Evolutionary conservation across 35 echinoderm and acorn worm species (phyloP), one percentile per base, ranked within the genome.

Genomic region (Hemicentrotus pulcherrimus): DNA sequence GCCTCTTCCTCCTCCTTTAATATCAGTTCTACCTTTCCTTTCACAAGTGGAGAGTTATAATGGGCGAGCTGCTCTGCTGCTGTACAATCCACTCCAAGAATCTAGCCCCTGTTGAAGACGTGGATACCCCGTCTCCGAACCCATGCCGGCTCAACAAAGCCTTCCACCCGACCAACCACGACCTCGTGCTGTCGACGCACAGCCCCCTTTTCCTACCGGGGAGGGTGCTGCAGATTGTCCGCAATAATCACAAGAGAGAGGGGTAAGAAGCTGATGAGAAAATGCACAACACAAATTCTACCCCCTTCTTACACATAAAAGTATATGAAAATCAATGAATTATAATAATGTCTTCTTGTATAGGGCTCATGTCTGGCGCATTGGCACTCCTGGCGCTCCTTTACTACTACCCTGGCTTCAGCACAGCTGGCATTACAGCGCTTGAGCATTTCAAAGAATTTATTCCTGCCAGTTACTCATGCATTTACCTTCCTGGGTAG

Each of bases 191-290:
- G 15, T 96, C 86, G 60, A 96, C 94, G 31, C 97, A 98, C 88
- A 95, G 61, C 46, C 97, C 97, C 15, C 95, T 99, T 18, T 99
- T 95, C 86, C 97, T 95, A 95, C 98, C 98, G 1, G 98, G 98
- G 11, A 97, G 96, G 92, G 97, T 99, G 48, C 65, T 99, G 31
- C 98, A 99, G 46, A 96, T 99, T 45, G 97, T 99, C 71, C 60
- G 98, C 24, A 99, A 97, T 93, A 97, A 99, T 92, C 98, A 97
- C 10, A 99, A 98, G 87, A 47, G 96, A 94, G 97, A 97, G 95
- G 96, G 98, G 98, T 99, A 94, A 91, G 52, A 14, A 59, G 52
- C 52, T 59, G 52, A 59, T 59, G 2, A 59, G 16, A 59, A 10
- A 10, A 59, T 16, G 11, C 16, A 16, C 52, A 59, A 9, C 52